phyloP scores from a whole-genome alignment of 1,140 invertebrate species.

The Mamestra configurata region DNA sequence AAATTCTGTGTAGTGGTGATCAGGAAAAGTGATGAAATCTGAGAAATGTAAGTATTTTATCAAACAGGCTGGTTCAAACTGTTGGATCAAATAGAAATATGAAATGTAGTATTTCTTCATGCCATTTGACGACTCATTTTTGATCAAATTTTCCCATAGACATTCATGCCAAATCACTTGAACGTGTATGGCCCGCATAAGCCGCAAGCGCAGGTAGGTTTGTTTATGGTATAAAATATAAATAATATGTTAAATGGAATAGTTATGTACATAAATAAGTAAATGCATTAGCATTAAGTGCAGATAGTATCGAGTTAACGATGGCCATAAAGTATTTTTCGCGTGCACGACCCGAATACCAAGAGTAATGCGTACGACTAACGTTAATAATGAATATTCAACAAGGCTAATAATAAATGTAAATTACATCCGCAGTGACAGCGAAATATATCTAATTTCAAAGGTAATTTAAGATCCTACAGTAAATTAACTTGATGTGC shows the following conservation, averaged over 20 bases:
- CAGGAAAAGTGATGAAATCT: neutral
- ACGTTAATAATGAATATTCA: slow-evolving; percentile 67
- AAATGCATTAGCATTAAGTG: slow-evolving; percentile 35
- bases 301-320: slow-evolving; percentile 51
- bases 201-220: neutral
- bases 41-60: neutral
- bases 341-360: slow-evolving; percentile 48
- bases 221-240: neutral
- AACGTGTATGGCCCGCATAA: neutral
- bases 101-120: too few species aligned
- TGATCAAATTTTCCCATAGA: too few species aligned
- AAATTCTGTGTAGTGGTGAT: too few species aligned
- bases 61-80: too few species aligned
- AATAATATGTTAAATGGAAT: slow-evolving; percentile 1
- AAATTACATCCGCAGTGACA: slow-evolving; percentile 68
- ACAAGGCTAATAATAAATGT: slow-evolving; percentile 69
- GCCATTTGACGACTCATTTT: too few species aligned
- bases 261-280: slow-evolving; percentile 23
- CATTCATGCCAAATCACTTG: too few species aligned
- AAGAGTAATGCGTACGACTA: slow-evolving; percentile 49
- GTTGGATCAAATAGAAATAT: too few species aligned
- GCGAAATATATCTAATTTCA: slow-evolving; percentile 73
- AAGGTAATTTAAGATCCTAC: slow-evolving; percentile 64
- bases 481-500: slow-evolving; percentile 63
- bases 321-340: slow-evolving; percentile 49